These are phyloP conservation scores for Littorina saxatilis DNA, from an alignment of 1,140 invertebrate species.

Conservation along the genomic window DNA sequence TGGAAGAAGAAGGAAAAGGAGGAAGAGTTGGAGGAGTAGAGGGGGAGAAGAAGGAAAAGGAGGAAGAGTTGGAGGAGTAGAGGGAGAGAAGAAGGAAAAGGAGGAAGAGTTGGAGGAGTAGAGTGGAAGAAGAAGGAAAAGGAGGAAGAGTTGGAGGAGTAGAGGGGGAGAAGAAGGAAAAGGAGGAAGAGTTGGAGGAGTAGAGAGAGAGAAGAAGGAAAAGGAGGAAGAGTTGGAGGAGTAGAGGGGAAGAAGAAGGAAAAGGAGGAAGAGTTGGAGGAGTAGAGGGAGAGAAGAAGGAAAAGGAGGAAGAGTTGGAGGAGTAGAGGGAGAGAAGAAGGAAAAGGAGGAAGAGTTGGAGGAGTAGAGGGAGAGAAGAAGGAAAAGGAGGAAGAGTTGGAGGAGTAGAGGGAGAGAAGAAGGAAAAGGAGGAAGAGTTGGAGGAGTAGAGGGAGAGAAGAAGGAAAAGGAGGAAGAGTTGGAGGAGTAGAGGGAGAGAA, in stretches of 20 bases:
- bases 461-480: conserved; percentile 25
- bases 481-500: conserved; percentile 3
- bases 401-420: not conserved
- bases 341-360: too few species aligned
- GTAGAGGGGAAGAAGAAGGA: not conserved
- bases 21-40: not conserved
- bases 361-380: too few species aligned
- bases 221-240: not conserved
- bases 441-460: not conserved
- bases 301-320: not conserved
- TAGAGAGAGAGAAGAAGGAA: not conserved
- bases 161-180: conserved; percentile 25
- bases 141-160: not conserved
- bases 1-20: not conserved
- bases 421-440: not conserved
- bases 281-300: not conserved
- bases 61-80: not conserved
- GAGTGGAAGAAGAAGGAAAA: not conserved
- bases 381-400: too few species aligned
- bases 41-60: not conserved
- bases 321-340: too few species aligned
- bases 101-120: not conserved
- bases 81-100: conserved; percentile 4
- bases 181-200: not conserved
- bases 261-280: conserved; percentile 29